Evolutionary conservation across 2,888 invertebrate species (phyloP), one percentile per base, ranked within the genome.

Genomic region (Eilema depressum): DNA sequence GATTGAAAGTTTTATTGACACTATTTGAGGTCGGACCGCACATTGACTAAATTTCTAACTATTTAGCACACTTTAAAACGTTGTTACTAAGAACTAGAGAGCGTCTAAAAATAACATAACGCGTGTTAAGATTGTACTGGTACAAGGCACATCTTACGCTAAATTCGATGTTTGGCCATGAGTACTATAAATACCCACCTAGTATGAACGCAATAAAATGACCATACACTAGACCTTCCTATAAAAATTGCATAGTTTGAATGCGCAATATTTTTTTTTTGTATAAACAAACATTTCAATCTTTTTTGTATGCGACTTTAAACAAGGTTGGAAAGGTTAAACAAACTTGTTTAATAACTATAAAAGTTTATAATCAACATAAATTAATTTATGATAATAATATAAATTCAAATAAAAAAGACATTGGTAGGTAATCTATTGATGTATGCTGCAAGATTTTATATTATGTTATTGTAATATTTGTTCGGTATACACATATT

Each of bases 101-200:
- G 62, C 14, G 56, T 53, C 53, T 62, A 68, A 62, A 63, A 68
- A 68, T 62, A 68, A 68, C 61, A 67, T 61, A 66, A 68, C 30
- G 20, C 66, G 25, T 61, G 41, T 62, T 56, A 25, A 63, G 33
- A 68, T 33, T 63, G 25, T 68, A 56, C 62, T 56, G n/a, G 53
- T 53, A 33, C 62, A 33, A 25, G 30, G 56, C 25, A 53, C 33
- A 33, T 62, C 53, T 33, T 53, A 62, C 53, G 23, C 28, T 30
- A 23, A 56, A 41, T 33, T 56, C 14, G 33, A 68, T 68, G 33
- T 30, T 62, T 63, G 62, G 33, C 68, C 68, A 53, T 61, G 61
- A 56, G 25, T 53, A 53, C 33, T 41, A 56, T 62, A 68, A 62
- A 68, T 20, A 53, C 53, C 33, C 11, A 20, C 2, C 25, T 20